Evolutionary conservation across 1,140 invertebrate genomes (phyloP), one percentile per base, ranked within the genome.

Genomic region (Panulirus ornatus): DNA sequence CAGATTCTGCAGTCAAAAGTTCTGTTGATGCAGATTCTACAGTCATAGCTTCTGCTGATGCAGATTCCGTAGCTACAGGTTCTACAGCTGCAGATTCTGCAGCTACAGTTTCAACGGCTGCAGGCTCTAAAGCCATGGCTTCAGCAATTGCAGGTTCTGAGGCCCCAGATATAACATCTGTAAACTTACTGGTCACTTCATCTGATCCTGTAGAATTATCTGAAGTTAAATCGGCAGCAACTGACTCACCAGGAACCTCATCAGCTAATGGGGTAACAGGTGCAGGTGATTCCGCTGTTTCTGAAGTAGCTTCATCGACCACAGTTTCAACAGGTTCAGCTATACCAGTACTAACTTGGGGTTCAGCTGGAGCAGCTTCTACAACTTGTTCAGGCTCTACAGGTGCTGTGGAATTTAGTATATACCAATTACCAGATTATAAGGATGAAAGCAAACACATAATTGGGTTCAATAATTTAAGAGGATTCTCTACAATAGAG

Each of bases 361-460:
- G 44, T 47, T 27, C 47, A 40, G 81, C 30, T 58, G 38, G 38
- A 70, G 81, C 36, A 30, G 30, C 81, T 40, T 34, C 5, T 83
- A 27, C 30, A 63, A 47, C 44, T 58, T 63, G 34, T 36, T 40
- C 19, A 19, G 51, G 11, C 54, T 63, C 22, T 40, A 42, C 81
- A 84, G 81, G 58, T 70, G 38, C 58, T 79, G 76, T 79, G 42
- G 42, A 47, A 79, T 44, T 42, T 14, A 51, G 2, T 30, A 66
- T 66, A 22, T 30, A 66, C 6, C 16, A 66, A 27, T 58, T 22
- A 58, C 36, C 70, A 73, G 8, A 42, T 27, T 42, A 76, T n/a
- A 76, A 42, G 6, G 38, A 36, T 75, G 6, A 19, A n/a, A 76
- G 73, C 38, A 76, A 36, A 42, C 44, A 6, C 58, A 30, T 27